A percentile compares a stretch with the other conserved stretches of the same genome.
Conservation (phyloP, 2,113 vertebrate genomes). For the Atherinomorus stipes region DNA sequence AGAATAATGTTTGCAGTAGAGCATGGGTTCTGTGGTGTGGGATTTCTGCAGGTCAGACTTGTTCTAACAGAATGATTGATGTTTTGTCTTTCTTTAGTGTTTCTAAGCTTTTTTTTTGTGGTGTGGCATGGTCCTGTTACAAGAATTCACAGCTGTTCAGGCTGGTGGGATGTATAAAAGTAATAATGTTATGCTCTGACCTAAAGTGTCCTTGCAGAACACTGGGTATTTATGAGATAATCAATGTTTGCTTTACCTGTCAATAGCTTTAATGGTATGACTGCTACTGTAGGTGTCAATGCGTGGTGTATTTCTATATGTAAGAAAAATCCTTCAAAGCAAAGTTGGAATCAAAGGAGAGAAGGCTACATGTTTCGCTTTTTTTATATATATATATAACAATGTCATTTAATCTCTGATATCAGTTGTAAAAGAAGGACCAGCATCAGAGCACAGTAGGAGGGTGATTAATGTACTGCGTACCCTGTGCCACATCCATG, state of each 20-base stretch:
- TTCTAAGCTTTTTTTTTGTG: no score
- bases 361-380: not conserved
- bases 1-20: not conserved
- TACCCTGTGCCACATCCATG: constrained; percentile 52
- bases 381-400: no score
- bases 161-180: not conserved
- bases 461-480: constrained; percentile 50
- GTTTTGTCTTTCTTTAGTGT: no score
- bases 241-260: not conserved
- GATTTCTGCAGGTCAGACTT: not conserved
- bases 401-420: not conserved
- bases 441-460: constrained; percentile 30
- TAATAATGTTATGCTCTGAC: not conserved
- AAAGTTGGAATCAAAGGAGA: not conserved
- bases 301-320: not conserved
- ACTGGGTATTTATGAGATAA: not conserved
- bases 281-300: not conserved
- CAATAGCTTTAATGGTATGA: not conserved
- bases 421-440: constrained; percentile 33
- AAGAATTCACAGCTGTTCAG: not conserved
- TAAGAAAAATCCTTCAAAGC: no score
- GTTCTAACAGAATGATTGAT: not conserved
- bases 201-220: no score
- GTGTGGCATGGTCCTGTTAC: not conserved
- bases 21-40: no score